Percentiles rank a stretch among this genome's conserved stretches.
phyloP scores from a whole-genome alignment of 2,888 invertebrate species.

The Cheilosia variabilis region DNA sequence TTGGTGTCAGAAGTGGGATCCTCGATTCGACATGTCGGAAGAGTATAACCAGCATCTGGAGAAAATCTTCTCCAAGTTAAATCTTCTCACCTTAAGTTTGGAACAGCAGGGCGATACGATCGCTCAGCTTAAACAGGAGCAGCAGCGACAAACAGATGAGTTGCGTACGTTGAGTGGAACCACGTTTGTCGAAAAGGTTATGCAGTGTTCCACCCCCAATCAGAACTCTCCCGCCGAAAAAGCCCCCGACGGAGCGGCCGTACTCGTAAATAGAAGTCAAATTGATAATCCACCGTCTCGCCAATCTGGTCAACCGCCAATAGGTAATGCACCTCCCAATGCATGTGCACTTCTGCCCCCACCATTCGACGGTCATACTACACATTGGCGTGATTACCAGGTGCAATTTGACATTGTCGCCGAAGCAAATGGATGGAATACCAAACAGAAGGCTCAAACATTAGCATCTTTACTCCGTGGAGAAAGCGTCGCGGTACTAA shows the following conservation, averaged over 20 bases:
- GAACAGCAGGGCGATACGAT: conserved; percentile 14
- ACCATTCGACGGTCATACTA: no score
- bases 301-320: not conserved
- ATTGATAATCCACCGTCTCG: not conserved
- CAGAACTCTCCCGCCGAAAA: not conserved
- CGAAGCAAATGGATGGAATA: conserved; percentile 20
- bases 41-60: conserved; percentile 5
- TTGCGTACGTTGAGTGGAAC: conserved; percentile 15
- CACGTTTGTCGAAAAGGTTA: conserved; percentile 20
- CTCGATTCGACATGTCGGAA: conserved; percentile 13
- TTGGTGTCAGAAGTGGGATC: conserved; percentile 39
- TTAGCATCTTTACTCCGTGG: conserved; percentile 7
- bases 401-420: conserved; percentile 5
- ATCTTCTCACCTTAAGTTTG: not conserved
- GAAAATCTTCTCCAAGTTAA: conserved; percentile 16
- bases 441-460: conserved; percentile 9
- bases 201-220: conserved; percentile 14
- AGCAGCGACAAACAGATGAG: not conserved
- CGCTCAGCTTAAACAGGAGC: not conserved
- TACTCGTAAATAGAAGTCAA: not conserved
- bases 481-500: conserved; percentile 24
- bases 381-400: no score
- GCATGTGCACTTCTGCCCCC: conserved; percentile 4
- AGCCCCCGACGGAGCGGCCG: not conserved
- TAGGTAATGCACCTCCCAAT: not conserved